These are phyloP conservation scores for Petrophora chlorosata DNA, from an alignment of 2,888 invertebrate species.

Conservation along the genomic window DNA sequence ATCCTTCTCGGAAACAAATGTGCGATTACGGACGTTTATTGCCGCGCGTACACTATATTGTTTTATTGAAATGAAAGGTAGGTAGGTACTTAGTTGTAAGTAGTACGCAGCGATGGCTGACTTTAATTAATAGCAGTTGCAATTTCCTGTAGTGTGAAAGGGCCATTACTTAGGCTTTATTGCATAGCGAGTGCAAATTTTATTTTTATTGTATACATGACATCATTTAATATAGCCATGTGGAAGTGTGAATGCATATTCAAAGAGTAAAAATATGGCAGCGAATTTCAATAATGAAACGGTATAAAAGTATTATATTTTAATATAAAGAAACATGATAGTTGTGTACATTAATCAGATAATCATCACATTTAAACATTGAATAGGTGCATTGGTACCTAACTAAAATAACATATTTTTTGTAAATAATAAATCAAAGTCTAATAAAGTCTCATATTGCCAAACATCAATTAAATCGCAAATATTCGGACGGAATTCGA, in stretches of 20 bases:
- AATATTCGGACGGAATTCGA: slow-evolving; percentile 63
- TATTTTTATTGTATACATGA: slow-evolving; percentile 13
- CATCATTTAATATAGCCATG: slow-evolving; percentile 5
- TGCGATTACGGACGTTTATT: slow-evolving; percentile 49
- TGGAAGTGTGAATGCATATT: slow-evolving; percentile 1
- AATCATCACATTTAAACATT: no score
- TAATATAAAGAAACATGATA: no score
- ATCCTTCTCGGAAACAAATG: slow-evolving; percentile 66
- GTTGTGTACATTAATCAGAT: no score
- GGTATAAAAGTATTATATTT: no score
- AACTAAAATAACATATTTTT: no score
- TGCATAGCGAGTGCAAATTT: slow-evolving; percentile 18
- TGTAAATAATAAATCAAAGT: neutral
- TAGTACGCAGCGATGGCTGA: slow-evolving; percentile 25
- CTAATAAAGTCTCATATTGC: slow-evolving; percentile 14
- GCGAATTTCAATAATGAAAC: no score
- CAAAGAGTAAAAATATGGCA: no score
- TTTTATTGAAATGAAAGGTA: slow-evolving; percentile 50
- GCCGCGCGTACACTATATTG: slow-evolving; percentile 37
- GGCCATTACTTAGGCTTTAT: slow-evolving; percentile 31
- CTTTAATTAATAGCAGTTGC: slow-evolving; percentile 41
- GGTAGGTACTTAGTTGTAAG: slow-evolving; percentile 26
- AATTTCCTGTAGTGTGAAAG: slow-evolving; percentile 43
- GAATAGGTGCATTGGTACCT: no score
- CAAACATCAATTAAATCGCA: slow-evolving; percentile 47